A percentile compares a stretch with the other conserved stretches of the same genome.
phyloP scores from a whole-genome alignment of 2,113 vertebrate genomes.

The Pangasianodon hypophthalmus region DNA sequence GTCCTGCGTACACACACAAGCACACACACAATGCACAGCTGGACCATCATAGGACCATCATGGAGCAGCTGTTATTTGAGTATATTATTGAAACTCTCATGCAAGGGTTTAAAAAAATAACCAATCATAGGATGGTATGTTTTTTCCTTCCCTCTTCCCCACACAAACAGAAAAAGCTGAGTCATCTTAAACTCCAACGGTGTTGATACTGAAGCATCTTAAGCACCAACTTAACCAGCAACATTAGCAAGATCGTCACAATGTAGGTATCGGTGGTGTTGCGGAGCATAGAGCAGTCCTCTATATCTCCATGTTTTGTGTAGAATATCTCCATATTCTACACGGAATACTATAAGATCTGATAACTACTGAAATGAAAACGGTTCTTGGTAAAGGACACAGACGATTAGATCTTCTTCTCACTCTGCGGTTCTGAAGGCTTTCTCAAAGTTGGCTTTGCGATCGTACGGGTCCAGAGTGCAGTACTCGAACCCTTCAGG shows the following conservation, averaged over 20 bases:
- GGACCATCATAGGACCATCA: neutral
- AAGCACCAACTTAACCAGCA: too few species aligned
- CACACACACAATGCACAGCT: slow-evolving; percentile 11
- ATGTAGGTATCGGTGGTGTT: too few species aligned
- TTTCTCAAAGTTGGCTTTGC: slow-evolving; percentile 91
- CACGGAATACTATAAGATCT: neutral
- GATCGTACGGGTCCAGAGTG: slow-evolving; percentile 86
- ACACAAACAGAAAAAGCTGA: neutral
- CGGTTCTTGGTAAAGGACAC: neutral
- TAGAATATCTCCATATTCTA: neutral
- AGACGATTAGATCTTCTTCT: slow-evolving; percentile 57
- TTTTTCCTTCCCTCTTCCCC: neutral
- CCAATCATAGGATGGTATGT: neutral
- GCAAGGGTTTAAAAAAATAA: neutral
- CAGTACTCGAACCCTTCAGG: slow-evolving; percentile 93
- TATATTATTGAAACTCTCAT: neutral
- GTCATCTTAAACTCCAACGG: neutral
- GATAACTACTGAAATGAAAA: neutral
- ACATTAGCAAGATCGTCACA: too few species aligned
- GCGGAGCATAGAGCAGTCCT: too few species aligned
- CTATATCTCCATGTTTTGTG: too few species aligned
- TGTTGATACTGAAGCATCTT: neutral
- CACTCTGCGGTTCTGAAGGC: slow-evolving; percentile 95
- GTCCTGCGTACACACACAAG: slow-evolving; percentile 77
- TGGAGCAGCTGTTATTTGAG: slow-evolving; percentile 13